Conservation (phyloP, 2,888 invertebrate species). For the Heliconius erato region DNA sequence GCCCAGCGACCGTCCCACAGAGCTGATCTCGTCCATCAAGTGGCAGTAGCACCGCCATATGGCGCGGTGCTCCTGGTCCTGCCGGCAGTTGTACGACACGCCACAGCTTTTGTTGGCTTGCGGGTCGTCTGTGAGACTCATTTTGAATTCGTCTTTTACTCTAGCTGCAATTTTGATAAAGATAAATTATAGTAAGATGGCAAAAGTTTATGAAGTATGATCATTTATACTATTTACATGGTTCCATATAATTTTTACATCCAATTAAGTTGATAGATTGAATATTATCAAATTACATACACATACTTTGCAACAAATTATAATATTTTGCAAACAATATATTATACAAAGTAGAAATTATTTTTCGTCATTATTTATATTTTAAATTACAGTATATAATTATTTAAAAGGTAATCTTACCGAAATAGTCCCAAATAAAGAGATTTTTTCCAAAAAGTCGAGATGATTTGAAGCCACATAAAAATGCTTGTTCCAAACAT, state of each 20-base stretch:
- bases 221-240: too few relatives aligned
- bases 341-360: too few relatives aligned
- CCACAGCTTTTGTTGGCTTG: constrained; percentile 71
- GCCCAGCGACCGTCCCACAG: constrained; percentile 92
- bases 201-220: neutral
- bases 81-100: constrained; percentile 77
- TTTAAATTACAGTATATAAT: neutral
- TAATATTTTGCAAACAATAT: too few relatives aligned
- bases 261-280: neutral
- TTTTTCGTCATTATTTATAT: neutral
- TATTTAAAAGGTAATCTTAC: constrained; percentile 83
- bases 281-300: neutral
- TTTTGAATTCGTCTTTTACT: constrained; percentile 93
- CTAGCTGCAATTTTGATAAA: constrained; percentile 82
- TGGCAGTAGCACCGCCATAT: constrained; percentile 96
- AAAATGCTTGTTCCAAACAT: constrained; percentile 97
- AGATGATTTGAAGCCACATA: constrained; percentile 97
- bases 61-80: constrained; percentile 86
- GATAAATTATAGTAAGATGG: neutral
- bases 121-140: constrained; percentile 88
- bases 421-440: constrained; percentile 99
- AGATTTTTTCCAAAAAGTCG: constrained; percentile 97
- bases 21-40: constrained; percentile 94
- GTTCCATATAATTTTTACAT: too few relatives aligned
- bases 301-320: too few relatives aligned